phyloP scores from a whole-genome alignment of 2,113 vertebrate species.

The Petromus typicus region DNA sequence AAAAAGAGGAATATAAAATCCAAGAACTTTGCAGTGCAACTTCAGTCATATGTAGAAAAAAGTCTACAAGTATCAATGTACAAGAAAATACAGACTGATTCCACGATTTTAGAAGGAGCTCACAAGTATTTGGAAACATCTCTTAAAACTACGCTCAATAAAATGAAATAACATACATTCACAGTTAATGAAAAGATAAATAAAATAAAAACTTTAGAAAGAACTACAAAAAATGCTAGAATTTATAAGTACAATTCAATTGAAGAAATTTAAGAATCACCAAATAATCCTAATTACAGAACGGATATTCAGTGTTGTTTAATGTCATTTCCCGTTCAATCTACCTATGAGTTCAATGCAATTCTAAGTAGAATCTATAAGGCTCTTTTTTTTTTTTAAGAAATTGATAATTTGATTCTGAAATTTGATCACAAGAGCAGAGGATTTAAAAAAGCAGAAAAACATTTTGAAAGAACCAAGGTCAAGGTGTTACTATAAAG shows the following conservation, averaged over 20 bases:
- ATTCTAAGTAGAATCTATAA: not conserved
- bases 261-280: not conserved
- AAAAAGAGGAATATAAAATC: slow-evolving; percentile 1
- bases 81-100: not conserved
- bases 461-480: not conserved
- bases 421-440: not conserved
- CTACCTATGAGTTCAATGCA: not conserved
- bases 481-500: not conserved
- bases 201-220: slow-evolving; percentile 9
- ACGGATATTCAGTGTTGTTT: not conserved
- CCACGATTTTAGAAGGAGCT: not conserved
- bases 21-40: not conserved
- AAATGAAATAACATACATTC: slow-evolving; percentile 4
- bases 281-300: not conserved
- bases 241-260: not conserved
- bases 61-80: not conserved
- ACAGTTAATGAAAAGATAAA: not conserved
- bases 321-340: not conserved
- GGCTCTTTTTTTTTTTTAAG: not conserved
- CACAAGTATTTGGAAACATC: not conserved
- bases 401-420: not conserved
- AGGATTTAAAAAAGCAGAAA: not conserved
- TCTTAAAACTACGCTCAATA: not conserved
- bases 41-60: not conserved
- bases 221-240: not conserved